Evolutionary conservation across 2,888 invertebrate genomes (phyloP).

Genomic region (Cordylochernes scorpioides): DNA sequence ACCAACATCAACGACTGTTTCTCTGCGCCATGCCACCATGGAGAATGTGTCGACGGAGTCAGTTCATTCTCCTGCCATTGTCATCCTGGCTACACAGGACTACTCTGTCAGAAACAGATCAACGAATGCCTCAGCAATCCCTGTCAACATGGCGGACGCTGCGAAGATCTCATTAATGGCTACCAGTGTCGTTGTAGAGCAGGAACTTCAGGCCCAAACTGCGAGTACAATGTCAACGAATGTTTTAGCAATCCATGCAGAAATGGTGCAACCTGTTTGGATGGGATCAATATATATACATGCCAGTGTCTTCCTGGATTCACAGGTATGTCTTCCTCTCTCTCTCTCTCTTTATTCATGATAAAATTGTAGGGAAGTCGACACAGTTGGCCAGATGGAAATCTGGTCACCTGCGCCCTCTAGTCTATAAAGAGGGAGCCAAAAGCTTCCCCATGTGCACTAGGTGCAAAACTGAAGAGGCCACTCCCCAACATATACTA

Average conservation of each 20-base stretch:
- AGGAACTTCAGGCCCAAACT: slow-evolving; percentile 67
- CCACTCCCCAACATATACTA: no score
- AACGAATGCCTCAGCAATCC: slow-evolving; percentile 37
- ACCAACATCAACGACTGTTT: slow-evolving; percentile 75
- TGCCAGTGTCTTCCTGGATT: slow-evolving; percentile 73
- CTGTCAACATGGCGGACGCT: slow-evolving; percentile 72
- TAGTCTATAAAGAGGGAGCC: no score
- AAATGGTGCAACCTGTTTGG: slow-evolving; percentile 68
- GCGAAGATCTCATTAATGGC: slow-evolving; percentile 54
- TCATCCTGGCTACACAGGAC: slow-evolving; percentile 55
- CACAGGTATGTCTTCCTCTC: slow-evolving; percentile 31
- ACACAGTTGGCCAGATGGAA: no score
- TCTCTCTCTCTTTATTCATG: neutral
- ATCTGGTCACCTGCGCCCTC: no score
- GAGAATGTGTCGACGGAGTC: slow-evolving; percentile 71
- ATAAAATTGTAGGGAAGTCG: no score
- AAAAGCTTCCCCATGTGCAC: no score
- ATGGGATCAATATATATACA: slow-evolving; percentile 70
- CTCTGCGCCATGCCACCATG: slow-evolving; percentile 47
- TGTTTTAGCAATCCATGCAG: slow-evolving; percentile 79
- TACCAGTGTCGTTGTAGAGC: slow-evolving; percentile 71
- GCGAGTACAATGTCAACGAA: slow-evolving; percentile 78
- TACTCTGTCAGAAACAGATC: slow-evolving; percentile 62
- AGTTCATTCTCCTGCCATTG: slow-evolving; percentile 78
- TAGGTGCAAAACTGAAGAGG: no score